These are phyloP conservation scores for Anoplopoma fimbria DNA, from an alignment of 2,113 vertebrate genomes.

Conservation along the genomic window DNA sequence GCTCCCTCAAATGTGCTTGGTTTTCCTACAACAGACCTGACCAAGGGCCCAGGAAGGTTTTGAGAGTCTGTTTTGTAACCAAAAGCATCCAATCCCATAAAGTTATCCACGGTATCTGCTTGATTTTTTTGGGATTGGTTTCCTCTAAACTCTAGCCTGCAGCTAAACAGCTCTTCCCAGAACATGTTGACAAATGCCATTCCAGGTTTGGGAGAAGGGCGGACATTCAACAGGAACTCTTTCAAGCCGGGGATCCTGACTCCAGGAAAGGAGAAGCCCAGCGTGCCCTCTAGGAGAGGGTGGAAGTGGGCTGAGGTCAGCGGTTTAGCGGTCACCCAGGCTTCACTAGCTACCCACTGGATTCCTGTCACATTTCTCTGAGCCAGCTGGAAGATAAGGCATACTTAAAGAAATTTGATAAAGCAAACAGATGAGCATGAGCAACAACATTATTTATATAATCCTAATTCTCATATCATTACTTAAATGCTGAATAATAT, in stretches of 20 bases:
- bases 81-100: background rate
- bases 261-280: slow-evolving; percentile 80
- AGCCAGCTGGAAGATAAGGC: slow-evolving; percentile 47
- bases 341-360: slow-evolving; percentile 83
- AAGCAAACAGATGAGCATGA: background rate
- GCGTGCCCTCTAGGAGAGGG: slow-evolving; percentile 73
- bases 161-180: slow-evolving; percentile 83
- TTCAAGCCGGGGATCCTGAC: slow-evolving; percentile 75
- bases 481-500: background rate
- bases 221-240: slow-evolving; percentile 76
- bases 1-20: background rate
- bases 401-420: background rate
- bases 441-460: background rate
- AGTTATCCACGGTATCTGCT: background rate
- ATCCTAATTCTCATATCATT: background rate
- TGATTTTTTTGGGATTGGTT: background rate
- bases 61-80: background rate
- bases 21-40: background rate
- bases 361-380: slow-evolving; percentile 77
- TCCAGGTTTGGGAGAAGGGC: slow-evolving; percentile 69
- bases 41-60: background rate
- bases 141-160: slow-evolving; percentile 63
- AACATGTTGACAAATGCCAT: slow-evolving; percentile 80
- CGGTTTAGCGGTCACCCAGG: slow-evolving; percentile 77
- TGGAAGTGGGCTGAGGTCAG: slow-evolving; percentile 76